Evolutionary conservation across 2,888 invertebrate genomes (phyloP).

Genomic region (Proisotoma minuta): DNA sequence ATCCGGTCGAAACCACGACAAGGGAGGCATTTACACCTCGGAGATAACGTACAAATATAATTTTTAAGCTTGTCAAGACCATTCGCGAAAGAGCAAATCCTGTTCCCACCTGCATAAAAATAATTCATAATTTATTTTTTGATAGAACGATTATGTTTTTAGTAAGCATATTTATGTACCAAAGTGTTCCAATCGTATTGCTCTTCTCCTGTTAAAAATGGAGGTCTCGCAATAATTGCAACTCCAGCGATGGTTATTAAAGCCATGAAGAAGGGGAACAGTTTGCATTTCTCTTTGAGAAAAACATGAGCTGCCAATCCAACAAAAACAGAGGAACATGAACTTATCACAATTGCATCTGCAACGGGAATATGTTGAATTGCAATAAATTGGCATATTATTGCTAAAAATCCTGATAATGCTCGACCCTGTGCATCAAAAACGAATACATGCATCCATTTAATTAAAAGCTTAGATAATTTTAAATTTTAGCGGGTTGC

Average conservation of each 20-base stretch:
- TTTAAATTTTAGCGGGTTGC: not conserved
- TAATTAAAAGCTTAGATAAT: not conserved
- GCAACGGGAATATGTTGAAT: not conserved
- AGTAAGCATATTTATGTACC: not conserved
- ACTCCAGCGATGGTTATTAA: constrained; percentile 8
- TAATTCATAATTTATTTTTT: not conserved
- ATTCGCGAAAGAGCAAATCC: constrained; percentile 16
- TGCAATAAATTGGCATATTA: constrained; percentile 4
- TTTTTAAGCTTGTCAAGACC: constrained; percentile 18
- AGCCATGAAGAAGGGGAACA: not conserved
- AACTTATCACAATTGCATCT: constrained; percentile 1
- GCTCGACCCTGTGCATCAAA: constrained; percentile 1
- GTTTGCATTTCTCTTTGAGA: not conserved
- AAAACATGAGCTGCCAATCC: not conserved
- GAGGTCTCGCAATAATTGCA: constrained; percentile 11
- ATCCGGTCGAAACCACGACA: constrained; percentile 20
- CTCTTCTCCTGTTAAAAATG: constrained; percentile 8
- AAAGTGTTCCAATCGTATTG: constrained; percentile 1
- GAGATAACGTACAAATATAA: constrained; percentile 22
- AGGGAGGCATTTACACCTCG: constrained; percentile 25
- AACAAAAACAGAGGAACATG: constrained; percentile 3
- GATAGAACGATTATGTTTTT: not conserved
- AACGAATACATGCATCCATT: not conserved
- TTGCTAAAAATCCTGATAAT: not conserved
- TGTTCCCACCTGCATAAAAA: constrained; percentile 23